Evolutionary conservation across 2,888 invertebrate genomes (phyloP), one percentile per base, ranked within the genome.

Genomic region (Lycaena phlaeas): DNA sequence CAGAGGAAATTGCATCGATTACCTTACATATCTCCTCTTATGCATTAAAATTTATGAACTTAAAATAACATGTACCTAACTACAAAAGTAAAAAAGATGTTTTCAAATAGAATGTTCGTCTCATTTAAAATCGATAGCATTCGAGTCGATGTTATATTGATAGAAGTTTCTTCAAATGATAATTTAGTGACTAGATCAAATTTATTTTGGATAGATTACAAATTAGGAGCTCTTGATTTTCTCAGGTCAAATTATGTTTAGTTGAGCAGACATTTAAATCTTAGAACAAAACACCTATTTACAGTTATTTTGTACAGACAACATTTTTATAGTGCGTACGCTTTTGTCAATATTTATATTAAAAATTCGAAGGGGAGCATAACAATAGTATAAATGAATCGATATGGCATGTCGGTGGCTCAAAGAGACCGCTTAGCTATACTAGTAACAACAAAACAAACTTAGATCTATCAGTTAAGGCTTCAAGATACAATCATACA

Each of bases 251-350:
- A 61, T 63, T 71, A 75, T 68, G 69, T 74, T 73, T 68, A 74
- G 72, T 82, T 82, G 84, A 84, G 82, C 84, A 82, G 79, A 79
- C 72, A 64, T 78, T 69, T 70, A 59, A 70, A 70, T 67, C 75
- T 79, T 79, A 79, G n/a, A n/a, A 76, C 76, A 68, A 68, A 78
- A 76, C 68, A 69, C 66, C 67, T 73, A 78, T 78, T 73, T 82
- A 81, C 76, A 82, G 76, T 74, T 62, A 61, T 66, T 65, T 59
- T 43, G 50, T 68, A 63, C 64, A 57, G 68, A 66, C 68, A 68
- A n/a, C 69, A 73, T 68, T 70, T 74, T 73, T 57, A 74, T 73
- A 76, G 68, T 70, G 70, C 68, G 73, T 74, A 75, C 63, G 59
- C 65, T 53, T 52, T 64, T 56, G 61, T 48, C 36, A 43, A 52